A percentile compares a stretch with the other conserved stretches of the same genome.
Evolutionary conservation across 2,888 invertebrate genomes (phyloP).

Genomic region (Leucophora obtusa): DNA sequence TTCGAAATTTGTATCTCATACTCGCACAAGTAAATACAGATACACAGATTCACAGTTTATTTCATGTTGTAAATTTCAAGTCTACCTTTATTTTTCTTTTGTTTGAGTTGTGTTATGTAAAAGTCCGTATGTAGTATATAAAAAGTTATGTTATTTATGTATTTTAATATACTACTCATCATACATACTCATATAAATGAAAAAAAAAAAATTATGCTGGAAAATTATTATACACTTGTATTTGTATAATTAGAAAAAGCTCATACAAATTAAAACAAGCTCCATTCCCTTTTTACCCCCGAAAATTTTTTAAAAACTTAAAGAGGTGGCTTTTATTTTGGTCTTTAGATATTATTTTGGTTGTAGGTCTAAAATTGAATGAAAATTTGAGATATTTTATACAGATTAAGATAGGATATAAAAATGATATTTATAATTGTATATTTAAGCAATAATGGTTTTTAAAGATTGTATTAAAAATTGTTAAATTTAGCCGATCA

Average conservation of each 20-base stretch:
- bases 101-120: constrained; percentile 19
- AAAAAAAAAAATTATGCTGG: background rate
- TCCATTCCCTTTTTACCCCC: constrained; percentile 2
- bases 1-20: constrained; percentile 54
- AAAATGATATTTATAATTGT: too few species aligned
- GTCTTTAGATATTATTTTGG: too few species aligned
- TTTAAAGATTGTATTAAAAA: too few species aligned
- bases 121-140: background rate
- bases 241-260: constrained; percentile 57
- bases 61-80: constrained; percentile 18
- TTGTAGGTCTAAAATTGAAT: too few species aligned
- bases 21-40: constrained; percentile 33
- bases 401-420: too few species aligned
- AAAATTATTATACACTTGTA: constrained; percentile 58
- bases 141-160: constrained; percentile 46
- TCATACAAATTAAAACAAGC: constrained; percentile 52
- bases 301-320: background rate
- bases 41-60: constrained; percentile 27
- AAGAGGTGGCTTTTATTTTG: background rate
- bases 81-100: constrained; percentile 40
- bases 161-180: constrained; percentile 25
- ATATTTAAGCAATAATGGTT: too few species aligned
- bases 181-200: background rate
- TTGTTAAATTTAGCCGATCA: too few species aligned
- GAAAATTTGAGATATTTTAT: too few species aligned